Evolutionary conservation across 2,888 invertebrate species (phyloP).

Genomic region (Hydriomena furcata): DNA sequence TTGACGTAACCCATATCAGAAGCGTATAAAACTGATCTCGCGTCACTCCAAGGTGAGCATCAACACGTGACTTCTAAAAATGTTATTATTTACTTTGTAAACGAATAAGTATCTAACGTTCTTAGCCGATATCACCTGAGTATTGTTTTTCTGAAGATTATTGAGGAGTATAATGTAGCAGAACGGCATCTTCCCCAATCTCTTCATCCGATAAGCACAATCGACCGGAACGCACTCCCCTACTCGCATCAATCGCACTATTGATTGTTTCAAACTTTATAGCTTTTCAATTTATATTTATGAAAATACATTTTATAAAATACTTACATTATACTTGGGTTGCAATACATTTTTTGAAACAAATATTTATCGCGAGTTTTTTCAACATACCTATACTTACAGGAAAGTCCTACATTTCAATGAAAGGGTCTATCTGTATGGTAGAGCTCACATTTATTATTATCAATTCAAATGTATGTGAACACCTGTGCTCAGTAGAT

Average conservation of each 20-base stretch:
- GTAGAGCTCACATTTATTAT: too few species aligned
- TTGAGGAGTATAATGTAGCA: slow-evolving; percentile 73
- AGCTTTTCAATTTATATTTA: slow-evolving; percentile 41
- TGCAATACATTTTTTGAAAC: too few species aligned
- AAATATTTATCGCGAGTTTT: too few species aligned
- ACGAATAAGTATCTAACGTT: not conserved
- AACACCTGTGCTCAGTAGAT: too few species aligned
- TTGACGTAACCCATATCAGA: slow-evolving; percentile 38
- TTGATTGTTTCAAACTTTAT: slow-evolving; percentile 66
- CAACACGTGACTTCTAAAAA: not conserved
- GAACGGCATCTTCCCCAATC: slow-evolving; percentile 70
- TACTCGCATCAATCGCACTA: slow-evolving; percentile 69
- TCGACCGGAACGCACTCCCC: slow-evolving; percentile 76
- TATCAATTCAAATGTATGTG: too few species aligned
- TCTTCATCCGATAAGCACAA: slow-evolving; percentile 75
- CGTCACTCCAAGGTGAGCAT: slow-evolving; percentile 17
- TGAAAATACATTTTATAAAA: slow-evolving; percentile 38
- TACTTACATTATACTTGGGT: slow-evolving; percentile 3
- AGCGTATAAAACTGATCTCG: slow-evolving; percentile 26
- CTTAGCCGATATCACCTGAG: slow-evolving; percentile 13
- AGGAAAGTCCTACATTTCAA: too few species aligned
- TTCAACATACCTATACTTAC: too few species aligned
- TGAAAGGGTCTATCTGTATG: too few species aligned
- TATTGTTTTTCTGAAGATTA: slow-evolving; percentile 56
- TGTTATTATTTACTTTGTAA: not conserved